phyloP scores from a whole-genome alignment of 2,797 vertebrate species.

The Pseudochromis fuscus region DNA sequence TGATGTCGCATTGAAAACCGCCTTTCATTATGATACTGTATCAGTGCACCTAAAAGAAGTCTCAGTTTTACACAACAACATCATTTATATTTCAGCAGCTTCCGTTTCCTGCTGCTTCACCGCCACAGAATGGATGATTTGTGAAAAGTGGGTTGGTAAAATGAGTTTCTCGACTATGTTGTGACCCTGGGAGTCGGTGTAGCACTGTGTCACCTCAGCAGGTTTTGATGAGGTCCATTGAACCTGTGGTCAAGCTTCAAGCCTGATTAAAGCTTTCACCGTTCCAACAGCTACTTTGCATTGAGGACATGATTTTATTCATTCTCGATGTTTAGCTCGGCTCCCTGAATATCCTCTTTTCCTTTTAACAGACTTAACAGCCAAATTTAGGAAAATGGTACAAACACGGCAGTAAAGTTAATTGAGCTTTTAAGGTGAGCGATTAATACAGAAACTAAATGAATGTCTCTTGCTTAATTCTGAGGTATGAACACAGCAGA shows the following conservation, averaged over 20 bases:
- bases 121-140: conserved; percentile 27
- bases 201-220: conserved; percentile 21
- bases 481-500: conserved; percentile 37
- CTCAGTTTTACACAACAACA: conserved; percentile 14
- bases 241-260: conserved; percentile 34
- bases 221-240: conserved; percentile 30
- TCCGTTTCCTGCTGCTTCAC: conserved; percentile 24
- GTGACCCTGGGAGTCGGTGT: conserved; percentile 25
- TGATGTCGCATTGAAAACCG: conserved; percentile 34
- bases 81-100: conserved; percentile 43
- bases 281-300: conserved; percentile 39
- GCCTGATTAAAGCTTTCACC: conserved; percentile 44
- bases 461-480: conserved; percentile 31
- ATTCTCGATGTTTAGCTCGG: conserved; percentile 51
- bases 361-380: conserved; percentile 14
- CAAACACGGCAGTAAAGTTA: conserved; percentile 22
- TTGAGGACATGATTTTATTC: conserved; percentile 48
- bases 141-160: conserved; percentile 34
- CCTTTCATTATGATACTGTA: conserved; percentile 29
- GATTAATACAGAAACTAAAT: conserved; percentile 30
- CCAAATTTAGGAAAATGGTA: conserved; percentile 17
- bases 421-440: conserved; percentile 29
- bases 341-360: conserved; percentile 13
- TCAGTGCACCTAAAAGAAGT: background rate
- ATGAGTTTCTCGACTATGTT: conserved; percentile 20